Evolutionary conservation across 2,888 invertebrate species (phyloP).

Genomic region (Doris montereyensis): DNA sequence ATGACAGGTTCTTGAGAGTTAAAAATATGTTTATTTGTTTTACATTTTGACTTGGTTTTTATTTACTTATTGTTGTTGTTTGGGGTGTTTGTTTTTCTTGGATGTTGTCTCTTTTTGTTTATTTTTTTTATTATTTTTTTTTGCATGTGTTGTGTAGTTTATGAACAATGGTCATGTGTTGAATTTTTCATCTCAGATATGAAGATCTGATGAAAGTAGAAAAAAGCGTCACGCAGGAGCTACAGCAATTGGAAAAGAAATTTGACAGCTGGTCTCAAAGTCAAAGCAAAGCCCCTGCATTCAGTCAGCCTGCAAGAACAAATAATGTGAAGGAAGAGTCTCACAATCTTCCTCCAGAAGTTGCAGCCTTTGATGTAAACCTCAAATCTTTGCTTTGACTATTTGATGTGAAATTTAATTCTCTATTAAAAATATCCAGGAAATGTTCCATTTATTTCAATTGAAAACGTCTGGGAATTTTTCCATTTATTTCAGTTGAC

Average conservation of each 20-base stretch:
- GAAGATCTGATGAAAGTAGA: conserved; percentile 69
- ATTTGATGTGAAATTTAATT: too few relatives aligned
- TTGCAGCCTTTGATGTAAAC: conserved; percentile 70
- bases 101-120: too few relatives aligned
- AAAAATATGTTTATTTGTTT: too few relatives aligned
- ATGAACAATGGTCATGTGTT: too few relatives aligned
- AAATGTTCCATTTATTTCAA: background rate
- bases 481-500: too few relatives aligned
- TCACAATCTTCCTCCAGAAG: conserved; percentile 70
- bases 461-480: background rate
- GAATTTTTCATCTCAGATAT: conserved; percentile 53
- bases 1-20: too few relatives aligned
- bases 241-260: conserved; percentile 68
- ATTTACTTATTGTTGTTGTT: too few relatives aligned
- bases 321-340: conserved; percentile 65
- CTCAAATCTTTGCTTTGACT: too few relatives aligned
- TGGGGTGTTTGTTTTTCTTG: too few relatives aligned
- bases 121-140: too few relatives aligned
- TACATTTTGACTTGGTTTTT: too few relatives aligned
- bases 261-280: conserved; percentile 69
- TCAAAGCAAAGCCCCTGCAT: conserved; percentile 33
- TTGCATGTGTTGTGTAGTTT: too few relatives aligned
- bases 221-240: conserved; percentile 61
- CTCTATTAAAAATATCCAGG: background rate
- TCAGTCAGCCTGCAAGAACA: conserved; percentile 46